Evolutionary conservation across 2,113 vertebrate genomes (phyloP), one percentile per base, ranked within the genome.

Genomic region (Stigmatopora nigra): DNA sequence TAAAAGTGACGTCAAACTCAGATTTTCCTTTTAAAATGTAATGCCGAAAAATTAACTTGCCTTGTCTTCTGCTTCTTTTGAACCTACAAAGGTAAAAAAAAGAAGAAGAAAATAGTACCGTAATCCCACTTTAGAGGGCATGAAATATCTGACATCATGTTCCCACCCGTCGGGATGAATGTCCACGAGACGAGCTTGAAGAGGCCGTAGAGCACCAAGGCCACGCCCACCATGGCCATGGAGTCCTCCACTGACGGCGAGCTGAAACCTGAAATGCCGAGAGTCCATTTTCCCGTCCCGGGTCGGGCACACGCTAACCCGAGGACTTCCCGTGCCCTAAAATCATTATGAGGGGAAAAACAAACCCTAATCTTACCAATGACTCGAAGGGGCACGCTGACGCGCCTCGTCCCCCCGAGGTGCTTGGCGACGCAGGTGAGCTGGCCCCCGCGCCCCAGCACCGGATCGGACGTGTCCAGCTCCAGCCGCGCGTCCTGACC

Each of bases 221-320:
- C 91, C 49, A 91, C 88, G 0, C 86, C 90, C 1, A 92, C 88
- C 90, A 92, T 91, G 0, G 87, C 89, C 89, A 92, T 92, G 0
- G 91, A 91, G 80, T 92, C 91, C 56, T 92, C 89, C 3, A 92
- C 85, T 46, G 89, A 84, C 0, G 89, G 91, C 64, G 77, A 49
- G 16, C 80, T 86, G 70, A 90, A 87, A 45, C 87, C 91, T 92
- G 77, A 20, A 10, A 44, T 35, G 56, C 0, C 38, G 62, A 36
- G 53, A 64, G 2, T 53, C 14, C 10, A 19, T 61, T 38, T 12
- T 13, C 22, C 52, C 13, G 11, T 20, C 38, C 25, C 25, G 3
- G 25, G 25, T 31, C 25, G 2, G 25, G 25, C 2, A 31, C 25
- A 31, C 25, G 25, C 25, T 31, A 31, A 31, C 25, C 25, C 25